Conservation (phyloP, 2,113 vertebrate species). For the Maccullochella peelii region DNA sequence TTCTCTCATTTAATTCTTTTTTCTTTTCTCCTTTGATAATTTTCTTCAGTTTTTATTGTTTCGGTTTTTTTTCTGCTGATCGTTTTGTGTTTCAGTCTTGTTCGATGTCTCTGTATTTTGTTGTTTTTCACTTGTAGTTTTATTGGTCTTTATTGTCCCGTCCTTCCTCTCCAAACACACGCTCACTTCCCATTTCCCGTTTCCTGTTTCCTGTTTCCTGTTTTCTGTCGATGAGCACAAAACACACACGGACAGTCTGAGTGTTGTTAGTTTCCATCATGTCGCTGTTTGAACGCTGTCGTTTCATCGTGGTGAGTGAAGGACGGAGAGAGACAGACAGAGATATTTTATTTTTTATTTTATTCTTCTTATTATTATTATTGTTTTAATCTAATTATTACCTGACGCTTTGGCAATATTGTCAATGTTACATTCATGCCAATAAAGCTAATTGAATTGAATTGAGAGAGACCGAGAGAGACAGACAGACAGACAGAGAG, state of each 20-base stretch:
- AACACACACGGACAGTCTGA: background rate
- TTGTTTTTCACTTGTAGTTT: background rate
- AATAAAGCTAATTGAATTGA: too few relatives aligned
- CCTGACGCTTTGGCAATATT: too few relatives aligned
- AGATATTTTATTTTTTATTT: too few relatives aligned
- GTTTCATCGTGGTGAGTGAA: constrained; percentile 69
- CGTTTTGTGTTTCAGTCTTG: background rate
- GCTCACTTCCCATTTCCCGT: constrained; percentile 65
- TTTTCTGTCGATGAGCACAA: constrained; percentile 47
- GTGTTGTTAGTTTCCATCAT: constrained; percentile 55
- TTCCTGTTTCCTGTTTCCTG: constrained; percentile 61
- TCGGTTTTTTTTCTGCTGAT: background rate
- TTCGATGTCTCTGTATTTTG: background rate
- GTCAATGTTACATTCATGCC: too few relatives aligned
- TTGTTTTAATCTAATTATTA: too few relatives aligned
- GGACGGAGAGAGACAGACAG: too few relatives aligned
- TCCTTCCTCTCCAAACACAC: constrained; percentile 29
- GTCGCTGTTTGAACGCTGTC: constrained; percentile 63
- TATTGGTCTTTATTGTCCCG: constrained; percentile 12
- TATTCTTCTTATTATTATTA: too few relatives aligned
- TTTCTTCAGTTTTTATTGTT: background rate
- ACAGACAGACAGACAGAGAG: background rate
- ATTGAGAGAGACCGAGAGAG: too few relatives aligned
- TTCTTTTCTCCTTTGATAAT: background rate
- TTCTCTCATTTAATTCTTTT: too few relatives aligned